Base-by-base conservation (phyloP, 2,797 vertebrate genomes). In the Psittacula derbiana region DNA sequence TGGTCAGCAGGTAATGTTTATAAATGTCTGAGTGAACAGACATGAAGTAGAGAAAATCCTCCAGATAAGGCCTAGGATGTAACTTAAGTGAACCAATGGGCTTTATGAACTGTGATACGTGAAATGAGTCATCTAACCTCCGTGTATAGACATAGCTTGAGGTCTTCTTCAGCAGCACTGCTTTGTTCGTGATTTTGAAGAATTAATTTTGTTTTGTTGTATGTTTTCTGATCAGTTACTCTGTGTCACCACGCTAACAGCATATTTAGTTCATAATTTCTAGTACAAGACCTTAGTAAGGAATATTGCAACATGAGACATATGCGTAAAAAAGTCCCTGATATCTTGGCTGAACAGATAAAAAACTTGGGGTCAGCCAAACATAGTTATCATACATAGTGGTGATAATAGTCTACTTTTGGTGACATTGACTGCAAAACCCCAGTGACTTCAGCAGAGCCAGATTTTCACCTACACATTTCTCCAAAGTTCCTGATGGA, bases 381-480 rank as follows among this genome's bases (percentile, higher is more conserved):
- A 36, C 33, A 20, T 25, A 36, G 16, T 66, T 60, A 24, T 49
- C 30, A 18, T n/a, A 7, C 4, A 1, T 19, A 36, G 12, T 28
- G 52, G 17, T 44, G 60, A 15, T 70, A 49, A 66, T 33, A 46
- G 4, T 46, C 49, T 79, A 3, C 12, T 75, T 65, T 40, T 57
- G 16, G 7, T 75, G 85, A 52, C 2, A 1, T 7, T 23, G 30
- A 53, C 36, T 90, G 64, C 76, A 60, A 66, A 90, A 33, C 33
- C 12, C 46, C 6, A 2, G 2, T 49, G 49, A 81, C 65, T 84
- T 93, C 71, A 82, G 17, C 38, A 92, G 61, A 85, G 55, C 13
- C 90, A 78, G 60, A 79, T 82, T 95, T 88, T 95, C 91, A 93
- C 70, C 86, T 86, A 86, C 61, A 2, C 47, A 25, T 94, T 96